A percentile compares a stretch with the other conserved stretches of the same genome.
Evolutionary conservation across 2,888 invertebrate species (phyloP).

Genomic region (Folsomia candida): DNA sequence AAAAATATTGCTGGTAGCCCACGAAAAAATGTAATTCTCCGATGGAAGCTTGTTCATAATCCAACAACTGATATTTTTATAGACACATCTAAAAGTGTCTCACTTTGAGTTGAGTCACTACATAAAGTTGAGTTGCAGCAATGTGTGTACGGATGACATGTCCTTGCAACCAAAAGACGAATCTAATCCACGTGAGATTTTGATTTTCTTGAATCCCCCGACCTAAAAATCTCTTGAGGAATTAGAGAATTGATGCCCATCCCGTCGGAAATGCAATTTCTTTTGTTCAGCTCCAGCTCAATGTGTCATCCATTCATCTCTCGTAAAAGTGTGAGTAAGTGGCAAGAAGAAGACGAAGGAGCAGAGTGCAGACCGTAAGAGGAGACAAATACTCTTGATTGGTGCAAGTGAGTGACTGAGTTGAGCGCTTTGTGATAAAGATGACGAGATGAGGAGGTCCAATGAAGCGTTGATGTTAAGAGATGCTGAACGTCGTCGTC

Average conservation of each 20-base stretch:
- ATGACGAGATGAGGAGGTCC: slow-evolving; percentile 2
- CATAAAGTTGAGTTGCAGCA: neutral
- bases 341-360: too few relatives aligned
- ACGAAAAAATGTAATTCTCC: too few relatives aligned
- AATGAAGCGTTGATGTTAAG: neutral
- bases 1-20: too few relatives aligned
- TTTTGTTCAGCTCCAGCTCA: too few relatives aligned
- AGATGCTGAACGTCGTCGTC: neutral
- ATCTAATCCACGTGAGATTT: neutral
- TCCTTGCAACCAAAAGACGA: neutral
- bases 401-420: neutral
- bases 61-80: neutral
- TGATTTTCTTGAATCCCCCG: neutral
- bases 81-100: neutral
- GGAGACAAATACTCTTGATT: neutral
- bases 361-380: too few relatives aligned
- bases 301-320: neutral
- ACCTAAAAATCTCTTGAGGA: neutral
- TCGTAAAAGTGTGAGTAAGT: neutral
- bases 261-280: too few relatives aligned
- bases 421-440: slow-evolving; percentile 8
- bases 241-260: neutral
- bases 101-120: neutral
- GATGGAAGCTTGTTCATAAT: neutral
- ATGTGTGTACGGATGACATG: neutral